Conservation (phyloP, 2,797 vertebrate genomes). For the Malacoctenus gilli region DNA sequence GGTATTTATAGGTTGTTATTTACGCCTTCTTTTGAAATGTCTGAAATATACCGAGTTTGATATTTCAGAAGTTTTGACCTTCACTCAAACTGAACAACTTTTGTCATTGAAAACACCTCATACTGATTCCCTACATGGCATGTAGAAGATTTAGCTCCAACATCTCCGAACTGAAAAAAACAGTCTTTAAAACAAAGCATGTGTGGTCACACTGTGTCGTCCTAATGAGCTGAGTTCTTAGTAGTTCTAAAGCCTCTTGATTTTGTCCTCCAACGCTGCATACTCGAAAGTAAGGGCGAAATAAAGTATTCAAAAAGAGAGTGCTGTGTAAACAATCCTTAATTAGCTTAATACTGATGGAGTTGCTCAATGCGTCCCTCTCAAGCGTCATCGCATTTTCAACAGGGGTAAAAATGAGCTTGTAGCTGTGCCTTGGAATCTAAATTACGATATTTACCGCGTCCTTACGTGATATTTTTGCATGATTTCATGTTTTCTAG, state of each 20-base stretch:
- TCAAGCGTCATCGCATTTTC: constrained; percentile 9
- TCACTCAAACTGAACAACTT: constrained; percentile 3
- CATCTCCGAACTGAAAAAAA: not conserved
- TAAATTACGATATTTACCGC: constrained; percentile 9
- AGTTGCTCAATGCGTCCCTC: constrained; percentile 15
- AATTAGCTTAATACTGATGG: constrained; percentile 33
- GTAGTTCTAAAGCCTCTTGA: constrained; percentile 45
- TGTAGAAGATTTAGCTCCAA: not conserved
- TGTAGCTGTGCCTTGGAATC: not conserved
- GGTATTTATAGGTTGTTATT: no score
- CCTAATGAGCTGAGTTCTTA: constrained; percentile 18
- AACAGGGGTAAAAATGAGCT: not conserved
- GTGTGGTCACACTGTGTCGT: constrained; percentile 3
- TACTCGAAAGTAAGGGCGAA: constrained; percentile 14
- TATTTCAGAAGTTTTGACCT: constrained; percentile 7
- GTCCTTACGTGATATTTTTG: constrained; percentile 20
- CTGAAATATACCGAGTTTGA: no score
- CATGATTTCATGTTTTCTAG: no score
- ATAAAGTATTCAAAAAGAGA: constrained; percentile 24
- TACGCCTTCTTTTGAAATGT: no score
- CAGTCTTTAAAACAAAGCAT: not conserved
- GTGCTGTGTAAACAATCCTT: constrained; percentile 43
- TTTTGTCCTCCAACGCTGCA: constrained; percentile 49
- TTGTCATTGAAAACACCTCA: not conserved
- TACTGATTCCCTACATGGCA: constrained; percentile 1